These are phyloP conservation scores for Labroides dimidiatus DNA, from an alignment of 2,797 vertebrate species.

Conservation along the genomic window DNA sequence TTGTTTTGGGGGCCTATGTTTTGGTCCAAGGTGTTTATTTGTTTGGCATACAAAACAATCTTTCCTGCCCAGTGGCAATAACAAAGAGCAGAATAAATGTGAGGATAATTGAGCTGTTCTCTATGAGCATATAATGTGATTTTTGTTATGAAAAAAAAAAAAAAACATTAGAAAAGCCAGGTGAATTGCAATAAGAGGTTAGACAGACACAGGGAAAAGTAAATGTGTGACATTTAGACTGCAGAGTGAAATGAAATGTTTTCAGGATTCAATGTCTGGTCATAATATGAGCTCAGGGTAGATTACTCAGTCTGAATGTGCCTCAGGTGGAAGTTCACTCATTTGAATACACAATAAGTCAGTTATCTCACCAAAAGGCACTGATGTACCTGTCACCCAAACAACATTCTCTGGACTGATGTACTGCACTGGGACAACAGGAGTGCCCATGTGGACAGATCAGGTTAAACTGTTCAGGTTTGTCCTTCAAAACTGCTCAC, in stretches of 20 bases:
- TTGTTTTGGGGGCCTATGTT: neutral
- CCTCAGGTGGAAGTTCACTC: neutral
- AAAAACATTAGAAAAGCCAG: slow-evolving; percentile 9
- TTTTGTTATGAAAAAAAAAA: slow-evolving; percentile 19
- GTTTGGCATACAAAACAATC: neutral
- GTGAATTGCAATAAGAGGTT: slow-evolving; percentile 8
- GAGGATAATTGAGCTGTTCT: slow-evolving; percentile 25
- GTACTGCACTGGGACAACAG: too few relatives aligned
- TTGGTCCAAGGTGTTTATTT: slow-evolving; percentile 16
- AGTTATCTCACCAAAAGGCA: neutral
- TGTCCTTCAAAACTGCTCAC: too few relatives aligned
- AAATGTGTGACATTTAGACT: slow-evolving; percentile 5
- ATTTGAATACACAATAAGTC: slow-evolving; percentile 13
- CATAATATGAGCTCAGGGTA: slow-evolving; percentile 13
- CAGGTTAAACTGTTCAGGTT: too few relatives aligned
- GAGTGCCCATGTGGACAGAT: too few relatives aligned
- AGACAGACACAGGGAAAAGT: neutral
- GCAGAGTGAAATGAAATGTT: neutral
- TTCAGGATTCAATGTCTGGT: neutral
- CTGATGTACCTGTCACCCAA: neutral
- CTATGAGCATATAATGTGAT: slow-evolving; percentile 11
- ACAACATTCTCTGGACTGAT: neutral
- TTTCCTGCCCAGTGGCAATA: neutral
- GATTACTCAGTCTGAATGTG: neutral
- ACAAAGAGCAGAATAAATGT: slow-evolving; percentile 27